These are phyloP conservation scores for Oreohelix idahoensis DNA, from an alignment of 1,140 invertebrate genomes.

Conservation along the genomic window DNA sequence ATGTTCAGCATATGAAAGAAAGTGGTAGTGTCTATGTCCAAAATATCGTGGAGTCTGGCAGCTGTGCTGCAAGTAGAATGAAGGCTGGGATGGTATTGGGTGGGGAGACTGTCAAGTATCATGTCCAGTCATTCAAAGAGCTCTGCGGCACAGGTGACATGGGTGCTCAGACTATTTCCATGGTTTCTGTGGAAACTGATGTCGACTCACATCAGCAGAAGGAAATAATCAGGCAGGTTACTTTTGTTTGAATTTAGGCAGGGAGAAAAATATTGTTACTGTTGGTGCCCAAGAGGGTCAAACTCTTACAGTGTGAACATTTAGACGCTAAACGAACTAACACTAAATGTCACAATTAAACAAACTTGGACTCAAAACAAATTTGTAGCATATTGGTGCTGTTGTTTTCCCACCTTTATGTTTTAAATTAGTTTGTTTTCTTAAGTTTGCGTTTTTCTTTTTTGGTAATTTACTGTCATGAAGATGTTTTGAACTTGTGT, in stretches of 20 bases:
- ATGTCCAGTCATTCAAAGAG: conserved; percentile 68
- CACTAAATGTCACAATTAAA: too few relatives aligned
- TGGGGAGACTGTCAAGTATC: conserved; percentile 67
- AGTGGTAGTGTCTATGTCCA: conserved; percentile 64
- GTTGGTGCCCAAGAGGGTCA: too few relatives aligned
- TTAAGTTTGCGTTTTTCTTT: too few relatives aligned
- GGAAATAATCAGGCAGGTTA: conserved; percentile 52
- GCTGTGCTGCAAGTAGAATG: conserved; percentile 58
- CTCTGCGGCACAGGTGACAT: conserved; percentile 71
- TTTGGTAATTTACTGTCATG: too few relatives aligned
- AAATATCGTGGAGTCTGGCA: conserved; percentile 62
- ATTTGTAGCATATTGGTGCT: too few relatives aligned
- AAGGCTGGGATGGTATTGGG: conserved; percentile 63
- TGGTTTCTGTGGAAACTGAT: conserved; percentile 64
- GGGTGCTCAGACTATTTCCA: conserved; percentile 67
- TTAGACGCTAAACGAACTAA: too few relatives aligned
- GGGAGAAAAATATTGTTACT: too few relatives aligned
- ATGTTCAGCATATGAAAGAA: conserved; percentile 61
- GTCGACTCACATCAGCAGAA: conserved; percentile 56
- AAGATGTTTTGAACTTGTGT: too few relatives aligned
- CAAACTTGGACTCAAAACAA: too few relatives aligned
- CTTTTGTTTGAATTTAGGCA: conserved; percentile 53
- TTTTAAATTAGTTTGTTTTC: too few relatives aligned
- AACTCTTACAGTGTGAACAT: too few relatives aligned
- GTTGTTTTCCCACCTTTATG: too few relatives aligned